Percentiles rank a stretch among this genome's conserved stretches.
phyloP scores from a whole-genome alignment of 1,140 invertebrate species.

The Plectrocnemia conspersa region DNA sequence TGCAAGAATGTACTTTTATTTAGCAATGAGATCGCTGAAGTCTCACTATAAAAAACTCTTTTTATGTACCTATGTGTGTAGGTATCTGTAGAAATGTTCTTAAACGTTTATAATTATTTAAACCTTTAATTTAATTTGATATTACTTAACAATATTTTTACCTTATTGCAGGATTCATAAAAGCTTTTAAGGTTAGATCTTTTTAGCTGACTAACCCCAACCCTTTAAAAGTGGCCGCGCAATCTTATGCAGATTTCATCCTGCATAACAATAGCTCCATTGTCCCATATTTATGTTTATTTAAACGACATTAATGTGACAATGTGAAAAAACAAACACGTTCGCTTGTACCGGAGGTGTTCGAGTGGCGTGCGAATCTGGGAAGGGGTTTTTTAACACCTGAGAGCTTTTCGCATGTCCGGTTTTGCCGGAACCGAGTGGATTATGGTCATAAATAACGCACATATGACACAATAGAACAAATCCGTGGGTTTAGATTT shows the following conservation, averaged over 20 bases:
- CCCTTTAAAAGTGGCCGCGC: background rate
- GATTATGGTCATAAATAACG: conserved; percentile 5
- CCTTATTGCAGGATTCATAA: conserved; percentile 1
- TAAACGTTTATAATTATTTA: too few species aligned
- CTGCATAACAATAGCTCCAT: conserved; percentile 5
- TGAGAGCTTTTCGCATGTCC: background rate
- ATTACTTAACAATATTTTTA: too few species aligned
- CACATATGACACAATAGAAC: too few species aligned
- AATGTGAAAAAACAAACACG: conserved; percentile 32
- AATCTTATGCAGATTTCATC: background rate
- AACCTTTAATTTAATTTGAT: too few species aligned
- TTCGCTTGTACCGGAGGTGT: conserved; percentile 14
- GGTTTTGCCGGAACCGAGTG: conserved; percentile 5
- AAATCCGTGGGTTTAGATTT: background rate
- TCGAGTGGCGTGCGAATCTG: conserved; percentile 14
- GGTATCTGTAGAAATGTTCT: too few species aligned
- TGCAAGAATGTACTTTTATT: conserved; percentile 24
- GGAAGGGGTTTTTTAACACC: background rate
- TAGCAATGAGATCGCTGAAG: conserved; percentile 4
- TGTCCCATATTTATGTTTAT: conserved; percentile 32
- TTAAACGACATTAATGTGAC: conserved; percentile 33
- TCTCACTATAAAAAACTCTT: too few species aligned
- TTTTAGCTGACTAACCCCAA: too few species aligned
- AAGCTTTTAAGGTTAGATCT: background rate
- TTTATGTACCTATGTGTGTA: too few species aligned